Conservation (phyloP, 2,888 invertebrate genomes). For the Crematogaster levior region DNA sequence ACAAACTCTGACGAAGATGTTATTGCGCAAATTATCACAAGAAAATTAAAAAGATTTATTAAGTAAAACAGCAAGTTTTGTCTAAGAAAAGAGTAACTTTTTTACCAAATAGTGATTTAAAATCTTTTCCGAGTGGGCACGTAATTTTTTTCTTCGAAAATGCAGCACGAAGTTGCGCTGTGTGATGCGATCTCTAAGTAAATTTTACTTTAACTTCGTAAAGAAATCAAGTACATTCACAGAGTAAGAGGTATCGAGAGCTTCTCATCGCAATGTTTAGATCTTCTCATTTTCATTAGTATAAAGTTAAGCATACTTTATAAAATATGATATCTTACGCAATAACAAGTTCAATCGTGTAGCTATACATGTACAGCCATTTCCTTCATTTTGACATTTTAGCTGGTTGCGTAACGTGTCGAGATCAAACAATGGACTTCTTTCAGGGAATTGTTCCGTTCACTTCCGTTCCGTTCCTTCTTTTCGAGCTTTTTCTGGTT, state of each 20-base stretch:
- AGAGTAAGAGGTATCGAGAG: background rate
- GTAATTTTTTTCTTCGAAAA: background rate
- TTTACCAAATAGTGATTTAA: background rate
- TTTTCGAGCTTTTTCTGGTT: slow-evolving; percentile 18
- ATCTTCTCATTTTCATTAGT: slow-evolving; percentile 12
- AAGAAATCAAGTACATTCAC: slow-evolving; percentile 26
- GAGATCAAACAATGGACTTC: slow-evolving; percentile 30
- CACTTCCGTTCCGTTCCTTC: slow-evolving; percentile 9
- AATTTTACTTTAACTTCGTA: slow-evolving; percentile 18
- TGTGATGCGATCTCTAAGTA: slow-evolving; percentile 23
- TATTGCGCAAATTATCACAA: background rate
- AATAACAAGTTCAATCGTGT: background rate
- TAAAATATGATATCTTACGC: slow-evolving; percentile 6
- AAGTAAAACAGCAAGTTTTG: background rate
- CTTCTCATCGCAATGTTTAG: slow-evolving; percentile 13
- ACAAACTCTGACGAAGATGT: background rate
- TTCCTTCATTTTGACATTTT: slow-evolving; percentile 5
- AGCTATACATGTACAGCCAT: background rate
- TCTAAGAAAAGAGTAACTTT: background rate
- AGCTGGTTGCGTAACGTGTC: background rate
- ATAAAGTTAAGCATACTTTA: slow-evolving; percentile 9
- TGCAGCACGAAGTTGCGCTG: slow-evolving; percentile 4
- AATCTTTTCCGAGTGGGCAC: slow-evolving; percentile 7
- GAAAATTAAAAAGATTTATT: slow-evolving; percentile 6
- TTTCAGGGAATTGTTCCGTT: slow-evolving; percentile 26